These are phyloP conservation scores for Volucella zonaria DNA, from an alignment of 2,888 invertebrate species.

Conservation along the genomic window DNA sequence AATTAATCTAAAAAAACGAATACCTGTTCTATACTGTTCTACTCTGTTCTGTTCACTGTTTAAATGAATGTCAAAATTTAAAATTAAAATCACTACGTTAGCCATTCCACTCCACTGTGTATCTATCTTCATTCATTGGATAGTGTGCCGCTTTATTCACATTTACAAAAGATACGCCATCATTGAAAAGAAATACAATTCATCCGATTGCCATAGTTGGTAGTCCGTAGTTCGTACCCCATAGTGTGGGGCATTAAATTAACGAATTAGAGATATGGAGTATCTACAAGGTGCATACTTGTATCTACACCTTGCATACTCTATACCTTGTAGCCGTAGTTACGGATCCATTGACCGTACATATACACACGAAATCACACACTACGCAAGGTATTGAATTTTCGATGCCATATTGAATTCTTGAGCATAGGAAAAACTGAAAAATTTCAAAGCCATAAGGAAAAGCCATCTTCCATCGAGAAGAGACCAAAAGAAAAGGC, in stretches of 20 bases:
- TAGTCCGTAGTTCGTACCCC: too few relatives aligned
- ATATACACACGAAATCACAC: slow-evolving; percentile 39
- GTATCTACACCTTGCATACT: too few relatives aligned
- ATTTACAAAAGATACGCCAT: slow-evolving; percentile 43
- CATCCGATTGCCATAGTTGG: slow-evolving; percentile 12
- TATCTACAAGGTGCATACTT: slow-evolving; percentile 22
- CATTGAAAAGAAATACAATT: slow-evolving; percentile 18
- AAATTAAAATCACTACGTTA: slow-evolving; percentile 37
- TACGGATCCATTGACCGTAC: slow-evolving; percentile 26
- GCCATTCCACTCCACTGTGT: slow-evolving; percentile 14
- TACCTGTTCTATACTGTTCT: slow-evolving; percentile 16
- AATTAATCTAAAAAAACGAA: neutral
- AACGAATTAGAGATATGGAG: slow-evolving; percentile 62
- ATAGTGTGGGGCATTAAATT: slow-evolving; percentile 46
- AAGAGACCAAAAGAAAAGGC: slow-evolving; percentile 13
- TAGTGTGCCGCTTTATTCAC: slow-evolving; percentile 16
- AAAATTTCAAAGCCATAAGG: slow-evolving; percentile 68
- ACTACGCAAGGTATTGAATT: slow-evolving; percentile 51
- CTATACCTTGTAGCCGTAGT: neutral
- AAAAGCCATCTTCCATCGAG: slow-evolving; percentile 41
- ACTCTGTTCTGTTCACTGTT: neutral
- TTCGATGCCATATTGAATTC: slow-evolving; percentile 68
- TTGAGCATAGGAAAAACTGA: slow-evolving; percentile 53
- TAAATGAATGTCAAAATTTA: slow-evolving; percentile 23
- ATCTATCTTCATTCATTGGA: slow-evolving; percentile 29